Conservation (phyloP, 2,797 vertebrate species). For the Oreochromis grahami region DNA sequence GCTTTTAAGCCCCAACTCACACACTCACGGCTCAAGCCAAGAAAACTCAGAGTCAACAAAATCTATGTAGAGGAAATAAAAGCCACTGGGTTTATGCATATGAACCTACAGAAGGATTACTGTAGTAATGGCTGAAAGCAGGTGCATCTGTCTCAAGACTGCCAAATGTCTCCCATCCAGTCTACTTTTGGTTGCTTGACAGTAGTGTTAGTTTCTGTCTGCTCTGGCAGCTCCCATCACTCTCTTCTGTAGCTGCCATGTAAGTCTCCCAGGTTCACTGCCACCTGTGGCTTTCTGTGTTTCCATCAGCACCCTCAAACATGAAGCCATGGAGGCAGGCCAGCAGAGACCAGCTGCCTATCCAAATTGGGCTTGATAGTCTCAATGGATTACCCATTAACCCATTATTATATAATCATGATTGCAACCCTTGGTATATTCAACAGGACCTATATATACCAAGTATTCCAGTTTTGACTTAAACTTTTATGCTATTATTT, state of each 20-base stretch:
- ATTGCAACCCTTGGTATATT: background rate
- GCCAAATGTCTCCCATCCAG: background rate
- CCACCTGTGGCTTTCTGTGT: background rate
- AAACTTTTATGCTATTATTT: background rate
- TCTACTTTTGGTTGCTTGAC: background rate
- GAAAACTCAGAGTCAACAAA: background rate
- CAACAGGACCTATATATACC: fast-evolving
- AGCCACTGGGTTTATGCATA: background rate
- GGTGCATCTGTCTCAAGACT: background rate
- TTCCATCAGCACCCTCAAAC: background rate
- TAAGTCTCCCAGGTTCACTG: background rate
- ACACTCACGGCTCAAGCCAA: background rate
- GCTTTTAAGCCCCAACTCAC: background rate
- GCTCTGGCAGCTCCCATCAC: background rate
- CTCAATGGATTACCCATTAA: background rate
- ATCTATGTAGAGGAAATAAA: background rate
- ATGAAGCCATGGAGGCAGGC: background rate
- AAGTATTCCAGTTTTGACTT: background rate
- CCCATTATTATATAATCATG: background rate
- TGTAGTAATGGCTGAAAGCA: background rate
- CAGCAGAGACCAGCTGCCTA: background rate
- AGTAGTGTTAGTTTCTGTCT: background rate
- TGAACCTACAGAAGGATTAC: background rate
- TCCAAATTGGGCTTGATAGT: background rate
- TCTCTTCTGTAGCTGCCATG: background rate